Evolutionary conservation across 2,888 invertebrate species (phyloP).

Genomic region (Protodeltote pygarga): DNA sequence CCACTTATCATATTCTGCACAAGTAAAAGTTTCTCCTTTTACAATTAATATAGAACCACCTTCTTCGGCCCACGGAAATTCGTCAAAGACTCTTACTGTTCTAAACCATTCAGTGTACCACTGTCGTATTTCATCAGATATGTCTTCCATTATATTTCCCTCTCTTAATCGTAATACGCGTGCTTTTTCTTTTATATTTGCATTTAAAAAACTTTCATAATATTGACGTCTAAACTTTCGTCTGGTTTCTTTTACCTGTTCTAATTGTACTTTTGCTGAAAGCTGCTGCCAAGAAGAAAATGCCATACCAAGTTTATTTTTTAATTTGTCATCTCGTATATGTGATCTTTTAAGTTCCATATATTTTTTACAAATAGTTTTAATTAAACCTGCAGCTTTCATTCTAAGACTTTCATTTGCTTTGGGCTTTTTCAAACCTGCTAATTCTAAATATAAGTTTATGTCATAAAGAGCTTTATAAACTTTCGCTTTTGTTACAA

Average conservation of each 20-base stretch:
- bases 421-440: conserved; percentile 71
- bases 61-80: conserved; percentile 90
- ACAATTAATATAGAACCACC: conserved; percentile 90
- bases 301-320: conserved; percentile 86
- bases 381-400: conserved; percentile 67
- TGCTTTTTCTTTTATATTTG: conserved; percentile 80
- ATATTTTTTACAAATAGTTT: conserved; percentile 75
- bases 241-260: conserved; percentile 78
- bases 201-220: conserved; percentile 76
- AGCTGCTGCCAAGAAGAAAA: conserved; percentile 80
- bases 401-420: conserved; percentile 56
- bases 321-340: conserved; percentile 71
- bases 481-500: conserved; percentile 50
- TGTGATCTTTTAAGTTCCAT: conserved; percentile 72
- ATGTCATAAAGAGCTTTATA: conserved; percentile 68
- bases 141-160: conserved; percentile 90
- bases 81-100: conserved; percentile 88
- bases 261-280: conserved; percentile 77
- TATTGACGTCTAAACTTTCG: conserved; percentile 77
- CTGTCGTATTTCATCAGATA: conserved; percentile 91
- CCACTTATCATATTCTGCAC: conserved; percentile 86
- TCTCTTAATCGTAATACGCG: conserved; percentile 81
- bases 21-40: conserved; percentile 86
- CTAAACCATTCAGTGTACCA: conserved; percentile 91
- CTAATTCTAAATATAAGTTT: conserved; percentile 72